Base-by-base conservation (phyloP, 2,888 invertebrate species). In the Lucinisca nassula region DNA sequence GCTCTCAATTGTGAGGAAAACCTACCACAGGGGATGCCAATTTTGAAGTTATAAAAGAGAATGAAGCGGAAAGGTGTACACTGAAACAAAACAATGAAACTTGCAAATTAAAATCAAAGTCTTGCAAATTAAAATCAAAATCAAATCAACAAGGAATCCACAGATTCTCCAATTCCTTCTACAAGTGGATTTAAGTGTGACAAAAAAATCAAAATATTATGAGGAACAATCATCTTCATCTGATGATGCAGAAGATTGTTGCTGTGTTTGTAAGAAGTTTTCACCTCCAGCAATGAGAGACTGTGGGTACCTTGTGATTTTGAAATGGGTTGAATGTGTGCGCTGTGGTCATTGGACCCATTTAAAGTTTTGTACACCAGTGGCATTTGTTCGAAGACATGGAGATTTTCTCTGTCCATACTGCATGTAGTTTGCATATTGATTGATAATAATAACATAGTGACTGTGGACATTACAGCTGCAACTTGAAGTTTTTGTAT, bases 321-420 rank as follows among this genome's bases (percentile, higher is more conserved):
- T 73, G 1, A 85, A 79, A 17, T 85, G 81, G 85, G 81, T 49
- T 8, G 30, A 81, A 77, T 81, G 84, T 76, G 74, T 73, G n/a
- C 3, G 30, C 3, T 84, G 79, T 75, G 79, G 70, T 4, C 83
- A 83, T 45, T 84, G 84, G 77, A 85, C 80, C 0, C 84, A 75
- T 24, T 72, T 80, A 1, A 80, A 55, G 58, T 78, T 32, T 32
- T 80, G 80, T 58, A 27, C 72, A 6, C 30, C 21, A 27, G 74
- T 80, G 27, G 37, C 24, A 30, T 58, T 74, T 51, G n/a, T 84
- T 0, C 6, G 72, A n/a, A 61, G 84, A 37, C 21, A 27, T 8
- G 51, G 51, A 51, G 51, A 51, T 21, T 51, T 51, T 51, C 21
- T 51, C 21, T 51, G 51, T 21, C 51, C 51, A 21, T n/a, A 51